A percentile compares a stretch with the other conserved stretches of the same genome.
Evolutionary conservation across 2,888 invertebrate species (phyloP).

Genomic region (Bellardia pandia): DNA sequence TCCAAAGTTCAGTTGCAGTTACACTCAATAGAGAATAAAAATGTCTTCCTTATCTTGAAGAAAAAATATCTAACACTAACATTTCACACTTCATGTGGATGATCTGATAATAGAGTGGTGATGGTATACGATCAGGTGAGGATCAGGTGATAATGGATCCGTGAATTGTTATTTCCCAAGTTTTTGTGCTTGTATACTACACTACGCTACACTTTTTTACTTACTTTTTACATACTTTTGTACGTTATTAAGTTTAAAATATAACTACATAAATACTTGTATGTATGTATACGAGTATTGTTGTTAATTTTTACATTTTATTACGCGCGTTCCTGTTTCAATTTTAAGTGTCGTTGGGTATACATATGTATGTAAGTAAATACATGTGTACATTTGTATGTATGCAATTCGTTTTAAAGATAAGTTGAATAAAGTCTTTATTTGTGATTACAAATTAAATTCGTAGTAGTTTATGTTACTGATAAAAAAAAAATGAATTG

Average conservation of each 20-base stretch:
- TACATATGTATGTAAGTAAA: background rate
- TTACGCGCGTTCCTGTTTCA: too few relatives aligned
- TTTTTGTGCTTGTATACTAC: too few relatives aligned
- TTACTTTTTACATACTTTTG: too few relatives aligned
- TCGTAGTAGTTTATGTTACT: slow-evolving; percentile 59
- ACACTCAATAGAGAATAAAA: background rate
- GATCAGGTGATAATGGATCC: too few relatives aligned
- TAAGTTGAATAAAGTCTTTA: slow-evolving; percentile 47
- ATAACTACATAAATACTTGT: too few relatives aligned
- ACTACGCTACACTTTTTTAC: too few relatives aligned
- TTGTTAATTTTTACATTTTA: too few relatives aligned
- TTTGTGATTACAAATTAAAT: slow-evolving; percentile 62
- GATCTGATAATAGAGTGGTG: slow-evolving; percentile 3
- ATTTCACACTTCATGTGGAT: slow-evolving; percentile 3
- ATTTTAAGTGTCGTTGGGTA: background rate
- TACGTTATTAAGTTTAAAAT: too few relatives aligned
- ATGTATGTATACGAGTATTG: background rate
- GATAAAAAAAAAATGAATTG: slow-evolving; percentile 65
- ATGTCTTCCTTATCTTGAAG: slow-evolving; percentile 36
- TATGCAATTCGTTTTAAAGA: slow-evolving; percentile 36
- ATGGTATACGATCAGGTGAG: background rate
- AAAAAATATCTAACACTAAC: background rate
- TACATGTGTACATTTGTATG: background rate
- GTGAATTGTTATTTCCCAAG: too few relatives aligned
- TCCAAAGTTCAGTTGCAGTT: slow-evolving; percentile 40